Base-by-base conservation (phyloP, 1,140 invertebrate genomes). In the Zaprionus capensis region DNA sequence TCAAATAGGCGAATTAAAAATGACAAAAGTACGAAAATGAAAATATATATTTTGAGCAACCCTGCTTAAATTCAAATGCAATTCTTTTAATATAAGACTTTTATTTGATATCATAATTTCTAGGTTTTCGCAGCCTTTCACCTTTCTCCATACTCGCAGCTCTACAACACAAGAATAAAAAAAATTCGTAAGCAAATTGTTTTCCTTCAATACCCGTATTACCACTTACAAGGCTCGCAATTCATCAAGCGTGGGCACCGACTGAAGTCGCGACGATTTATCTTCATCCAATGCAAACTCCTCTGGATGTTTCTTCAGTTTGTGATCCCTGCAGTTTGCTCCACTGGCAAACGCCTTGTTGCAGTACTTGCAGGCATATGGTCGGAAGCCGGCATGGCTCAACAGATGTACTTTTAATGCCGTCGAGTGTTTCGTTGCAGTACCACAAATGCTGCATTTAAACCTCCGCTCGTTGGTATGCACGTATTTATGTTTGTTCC, bases 271-370 rank as follows among this genome's bases (percentile, higher is more conserved):
- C 1, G 83, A 73, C 0, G 82, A 82, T 65, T 86, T 81, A 7
- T 53, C 61, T 24, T 64, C 66, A 38, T 66, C 44, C 14, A 66
- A 53, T 6, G 85, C 77, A 59, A 92, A 81, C 63, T 93, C 93
- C 22, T 74, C 64, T 1, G 93, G 92, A 85, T 94, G 94, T 72
- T 93, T 88, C 2, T 93, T 91, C 12, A 86, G 80, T 58, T 94
- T 94, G 70, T 94, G 94, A n/a, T 93, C 92, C 5, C 93, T 83
- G 76, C 93, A 94, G 65, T 94, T 94, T 5, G 91, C 91, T 12
- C 93, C 92, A 66, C 93, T 93, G 6, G 93, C 91, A 80, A 94
- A 94, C 0, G 93, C 91, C 36, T 93, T 92, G 7, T 91, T 76
- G 65, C 94, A 94, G 69, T 93, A 94, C 15, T 93, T 92, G 71